Percentiles rank a stretch among this genome's conserved stretches.
These are phyloP conservation scores for Phoebastria nigripes DNA, from an alignment of 2,797 vertebrate genomes.

Conservation along the genomic window DNA sequence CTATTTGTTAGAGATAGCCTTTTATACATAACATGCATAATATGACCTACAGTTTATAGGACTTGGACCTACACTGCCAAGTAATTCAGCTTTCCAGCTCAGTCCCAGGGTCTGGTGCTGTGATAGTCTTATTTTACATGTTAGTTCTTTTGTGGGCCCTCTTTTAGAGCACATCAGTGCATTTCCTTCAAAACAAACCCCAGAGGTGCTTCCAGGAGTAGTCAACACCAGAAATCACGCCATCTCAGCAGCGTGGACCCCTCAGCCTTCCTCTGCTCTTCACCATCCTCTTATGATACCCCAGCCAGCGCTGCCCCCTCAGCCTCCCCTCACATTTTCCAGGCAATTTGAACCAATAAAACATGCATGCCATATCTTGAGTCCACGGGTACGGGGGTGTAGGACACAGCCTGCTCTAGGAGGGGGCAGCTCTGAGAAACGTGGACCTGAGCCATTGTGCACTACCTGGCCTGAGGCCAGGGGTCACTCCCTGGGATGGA, in stretches of 20 bases:
- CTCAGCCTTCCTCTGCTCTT: not conserved
- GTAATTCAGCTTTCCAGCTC: not conserved
- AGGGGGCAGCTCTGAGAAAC: not conserved
- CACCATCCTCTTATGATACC: not conserved
- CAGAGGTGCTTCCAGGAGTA: not conserved
- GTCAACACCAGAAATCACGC: not conserved
- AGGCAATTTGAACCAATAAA: not conserved
- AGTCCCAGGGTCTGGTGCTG: not conserved
- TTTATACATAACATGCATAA: not conserved
- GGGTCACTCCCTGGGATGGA: not conserved
- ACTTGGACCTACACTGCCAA: not conserved
- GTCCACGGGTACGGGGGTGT: rapidly evolving
- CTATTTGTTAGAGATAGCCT: not conserved
- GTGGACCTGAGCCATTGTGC: not conserved
- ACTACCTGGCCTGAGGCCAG: not conserved
- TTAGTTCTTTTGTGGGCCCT: not conserved
- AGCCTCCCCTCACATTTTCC: not conserved
- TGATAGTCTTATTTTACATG: not conserved
- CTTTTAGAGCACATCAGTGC: not conserved
- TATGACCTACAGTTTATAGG: not conserved
- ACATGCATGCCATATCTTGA: rapidly evolving
- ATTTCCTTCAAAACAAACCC: not conserved
- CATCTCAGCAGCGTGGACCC: not conserved
- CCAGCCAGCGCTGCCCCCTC: not conserved
- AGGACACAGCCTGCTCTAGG: not conserved